Evolutionary conservation across 2,888 invertebrate species (phyloP), one percentile per base, ranked within the genome.

Genomic region (Busseola fusca): DNA sequence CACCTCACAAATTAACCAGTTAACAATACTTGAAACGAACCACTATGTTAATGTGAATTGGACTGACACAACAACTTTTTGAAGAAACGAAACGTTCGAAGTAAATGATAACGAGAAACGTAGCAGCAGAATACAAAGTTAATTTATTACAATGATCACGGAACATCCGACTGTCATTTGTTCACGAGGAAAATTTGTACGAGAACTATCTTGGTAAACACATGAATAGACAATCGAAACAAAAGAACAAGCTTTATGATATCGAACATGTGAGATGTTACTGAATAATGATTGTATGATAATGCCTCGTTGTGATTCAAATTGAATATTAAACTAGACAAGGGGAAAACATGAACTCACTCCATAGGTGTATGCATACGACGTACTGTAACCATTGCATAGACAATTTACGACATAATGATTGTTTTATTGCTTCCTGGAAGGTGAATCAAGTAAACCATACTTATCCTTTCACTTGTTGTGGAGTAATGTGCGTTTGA

Each of bases 201-300:
- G 68, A 57, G 74, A 74, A 75, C 69, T 78, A 75, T 72, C 74
- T 70, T 77, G 80, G 69, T 73, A 66, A 79, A 81, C 30, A 86
- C 82, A 88, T 84, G 86, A 87, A 84, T 88, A 88, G 83, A 88
- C 86, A 88, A 90, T 89, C 82, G 87, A 90, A 89, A 90, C 90
- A 88, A 91, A 89, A 89, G 88, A 89, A 89, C 88, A 84, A 85
- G 87, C 87, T 85, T 83, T 88, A 89, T 88, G 85, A 87, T 88
- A 89, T 88, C 84, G 86, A 84, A 87, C 90, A 92, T 91, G 91
- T 89, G 90, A 88, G 89, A 92, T 91, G 90, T 88, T 90, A 87
- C 90, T 89, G 92, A 91, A 92, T 92, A 91, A 90, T 91, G 91
- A 91, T 91, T 86, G 85, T 91, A 92, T 92, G 92, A 86, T 91